Evolutionary conservation across 53 echinoderm and acorn worm species (phyloP).

Genomic region (Glandiceps talaboti): DNA sequence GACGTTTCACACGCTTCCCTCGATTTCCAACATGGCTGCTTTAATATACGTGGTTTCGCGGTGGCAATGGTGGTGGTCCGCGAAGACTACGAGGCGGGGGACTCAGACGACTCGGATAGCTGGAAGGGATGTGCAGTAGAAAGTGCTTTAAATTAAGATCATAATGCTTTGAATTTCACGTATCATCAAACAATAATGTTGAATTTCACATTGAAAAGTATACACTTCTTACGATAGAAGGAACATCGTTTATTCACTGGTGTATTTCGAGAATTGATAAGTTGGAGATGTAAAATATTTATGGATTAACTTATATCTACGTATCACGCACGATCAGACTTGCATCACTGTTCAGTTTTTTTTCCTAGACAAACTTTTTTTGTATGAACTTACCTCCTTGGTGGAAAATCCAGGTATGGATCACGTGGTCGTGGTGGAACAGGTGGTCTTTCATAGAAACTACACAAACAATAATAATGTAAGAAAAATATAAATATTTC

Average conservation of each 20-base stretch:
- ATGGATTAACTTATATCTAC: too few relatives aligned
- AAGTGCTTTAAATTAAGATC: background rate
- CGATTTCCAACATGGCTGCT: background rate
- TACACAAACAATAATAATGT: too few relatives aligned
- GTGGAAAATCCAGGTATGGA: background rate
- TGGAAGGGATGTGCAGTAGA: background rate
- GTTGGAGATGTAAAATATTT: too few relatives aligned
- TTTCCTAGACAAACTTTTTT: background rate
- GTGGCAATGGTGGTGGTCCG: background rate
- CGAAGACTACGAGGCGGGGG: background rate
- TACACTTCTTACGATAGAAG: too few relatives aligned
- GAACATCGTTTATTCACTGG: too few relatives aligned
- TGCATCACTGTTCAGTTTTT: too few relatives aligned
- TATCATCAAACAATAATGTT: too few relatives aligned
- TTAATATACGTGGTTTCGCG: background rate
- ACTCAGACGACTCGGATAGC: background rate
- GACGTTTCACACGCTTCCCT: background rate
- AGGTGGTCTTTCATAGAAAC: background rate
- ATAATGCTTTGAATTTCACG: background rate
- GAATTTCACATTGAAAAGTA: too few relatives aligned
- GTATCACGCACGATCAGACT: too few relatives aligned
- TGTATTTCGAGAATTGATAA: too few relatives aligned
- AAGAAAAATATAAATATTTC: too few relatives aligned
- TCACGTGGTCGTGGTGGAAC: background rate
- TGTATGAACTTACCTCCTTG: background rate